Base-by-base conservation (phyloP, 1,140 invertebrate genomes). In the Aethina tumida region DNA sequence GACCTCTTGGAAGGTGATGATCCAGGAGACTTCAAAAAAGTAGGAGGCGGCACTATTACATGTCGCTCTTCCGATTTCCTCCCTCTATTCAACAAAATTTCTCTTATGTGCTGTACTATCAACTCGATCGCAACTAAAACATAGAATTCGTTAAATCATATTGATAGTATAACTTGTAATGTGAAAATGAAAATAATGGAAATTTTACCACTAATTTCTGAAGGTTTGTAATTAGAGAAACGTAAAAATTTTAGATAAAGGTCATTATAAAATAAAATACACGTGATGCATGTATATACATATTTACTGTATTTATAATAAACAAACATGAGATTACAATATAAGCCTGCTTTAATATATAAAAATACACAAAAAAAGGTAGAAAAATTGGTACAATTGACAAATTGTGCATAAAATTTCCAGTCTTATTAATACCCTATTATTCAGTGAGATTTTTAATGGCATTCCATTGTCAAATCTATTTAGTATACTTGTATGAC, bases 21-120 rank as follows among this genome's bases (percentile, higher is more conserved):
- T 21, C 10, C 20, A 6, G 36, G 26, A 8, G 32, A 37, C 4
- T 25, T 20, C 6, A 31, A 16, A 7, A 36, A n/a, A 14, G 10
- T 39, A 9, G 34, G n/a, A 2, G 18, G 17, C 5, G 35, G 28
- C 5, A 42, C 21, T n/a, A n/a, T n/a, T n/a, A n/a, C n/a, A 18
- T 13, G 17, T 9, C 45, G 10, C 18, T 53, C 48, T 27, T 45
- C 45, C 4, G 45, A 46, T 27, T 21, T 43, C 16, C 47, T 48
- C 9, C 52, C 60, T 4, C 74, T 67, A 49, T 75, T 75, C 49
- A 67, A 75, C 42, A 82, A 58, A 49, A 81, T 75, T 65, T 94
- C 90, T 56, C 81, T 73, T 53, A 95, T 93, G 62, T 93, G 88
- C 63, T 95, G 89, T 4, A 95, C 90, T 53, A 96, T 93, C 52